phyloP scores from a whole-genome alignment of 35 echinoderm and acorn worm species.

The Heliocidaris erythrogramma region DNA sequence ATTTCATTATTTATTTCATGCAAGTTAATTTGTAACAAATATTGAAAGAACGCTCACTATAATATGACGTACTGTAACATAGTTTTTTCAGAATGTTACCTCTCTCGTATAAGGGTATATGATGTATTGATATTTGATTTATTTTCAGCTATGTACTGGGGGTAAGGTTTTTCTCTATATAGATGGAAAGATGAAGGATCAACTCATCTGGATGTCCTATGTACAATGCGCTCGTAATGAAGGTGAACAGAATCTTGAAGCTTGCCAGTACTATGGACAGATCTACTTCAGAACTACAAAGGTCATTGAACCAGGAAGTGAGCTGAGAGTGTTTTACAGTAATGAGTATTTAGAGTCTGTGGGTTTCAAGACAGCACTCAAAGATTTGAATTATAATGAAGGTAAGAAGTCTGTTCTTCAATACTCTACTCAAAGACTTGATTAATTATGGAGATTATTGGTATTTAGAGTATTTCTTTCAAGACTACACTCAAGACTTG shows the following conservation, averaged over 20 bases:
- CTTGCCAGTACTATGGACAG: constrained; percentile 10
- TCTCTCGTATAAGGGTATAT: not conserved
- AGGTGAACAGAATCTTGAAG: constrained; percentile 15
- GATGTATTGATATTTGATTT: not conserved
- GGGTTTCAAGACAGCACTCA: constrained; percentile 8
- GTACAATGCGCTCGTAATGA: not conserved
- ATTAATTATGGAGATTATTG: too few species aligned
- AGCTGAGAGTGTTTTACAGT: constrained; percentile 36
- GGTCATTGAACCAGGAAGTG: constrained; percentile 34
- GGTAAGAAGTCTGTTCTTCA: not conserved
- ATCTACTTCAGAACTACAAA: constrained; percentile 48
- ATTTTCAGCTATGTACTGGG: not conserved
- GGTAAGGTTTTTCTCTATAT: constrained; percentile 28
- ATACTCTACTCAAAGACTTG: too few species aligned
- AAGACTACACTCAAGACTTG: too few species aligned
- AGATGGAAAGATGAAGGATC: not conserved
- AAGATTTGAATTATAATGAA: constrained; percentile 26
- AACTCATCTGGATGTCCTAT: not conserved
- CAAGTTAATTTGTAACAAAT: too few species aligned
- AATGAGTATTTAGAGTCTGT: not conserved
- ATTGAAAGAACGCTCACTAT: too few species aligned
- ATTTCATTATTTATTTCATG: too few species aligned
- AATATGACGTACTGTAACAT: too few species aligned
- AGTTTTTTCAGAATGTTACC: too few species aligned
- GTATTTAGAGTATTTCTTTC: too few species aligned